phyloP scores from a whole-genome alignment of 2,113 vertebrate species.

The Neotoma lepida region DNA sequence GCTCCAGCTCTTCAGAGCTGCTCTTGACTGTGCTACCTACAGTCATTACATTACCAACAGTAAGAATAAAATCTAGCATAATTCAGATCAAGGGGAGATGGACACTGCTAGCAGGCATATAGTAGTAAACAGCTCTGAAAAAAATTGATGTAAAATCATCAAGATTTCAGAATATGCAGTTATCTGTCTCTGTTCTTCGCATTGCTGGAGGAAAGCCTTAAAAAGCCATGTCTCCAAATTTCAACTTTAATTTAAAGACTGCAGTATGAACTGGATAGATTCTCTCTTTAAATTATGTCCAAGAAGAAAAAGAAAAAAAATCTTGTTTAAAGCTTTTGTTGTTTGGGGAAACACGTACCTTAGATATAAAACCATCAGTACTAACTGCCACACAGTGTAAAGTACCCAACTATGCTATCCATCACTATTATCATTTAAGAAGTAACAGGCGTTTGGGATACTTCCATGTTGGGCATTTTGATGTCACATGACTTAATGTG shows the following conservation, averaged over 20 bases:
- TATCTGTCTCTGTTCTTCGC: not conserved
- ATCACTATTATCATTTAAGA: not conserved
- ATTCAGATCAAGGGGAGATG: not conserved
- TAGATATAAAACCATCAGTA: not conserved
- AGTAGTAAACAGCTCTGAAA: not conserved
- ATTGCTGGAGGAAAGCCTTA: not conserved
- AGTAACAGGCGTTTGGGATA: not conserved
- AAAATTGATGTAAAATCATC: not conserved
- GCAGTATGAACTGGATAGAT: not conserved
- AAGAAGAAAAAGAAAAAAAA: not conserved
- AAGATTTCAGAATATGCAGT: not conserved
- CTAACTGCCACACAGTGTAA: not conserved
- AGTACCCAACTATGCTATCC: not conserved
- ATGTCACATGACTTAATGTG: not conserved
- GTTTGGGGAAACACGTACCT: conserved; percentile 30
- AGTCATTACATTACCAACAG: not conserved
- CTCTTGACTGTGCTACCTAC: not conserved
- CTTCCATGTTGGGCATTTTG: not conserved
- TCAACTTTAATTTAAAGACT: not conserved
- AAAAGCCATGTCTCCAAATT: conserved; percentile 1
- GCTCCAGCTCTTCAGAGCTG: not conserved
- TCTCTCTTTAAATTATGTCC: conserved; percentile 30
- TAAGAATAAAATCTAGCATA: not conserved
- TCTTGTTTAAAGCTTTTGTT: conserved; percentile 34
- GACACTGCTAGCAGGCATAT: not conserved